Base-by-base conservation (phyloP, 2,888 invertebrate species). In the Halictus quadricinctus region DNA sequence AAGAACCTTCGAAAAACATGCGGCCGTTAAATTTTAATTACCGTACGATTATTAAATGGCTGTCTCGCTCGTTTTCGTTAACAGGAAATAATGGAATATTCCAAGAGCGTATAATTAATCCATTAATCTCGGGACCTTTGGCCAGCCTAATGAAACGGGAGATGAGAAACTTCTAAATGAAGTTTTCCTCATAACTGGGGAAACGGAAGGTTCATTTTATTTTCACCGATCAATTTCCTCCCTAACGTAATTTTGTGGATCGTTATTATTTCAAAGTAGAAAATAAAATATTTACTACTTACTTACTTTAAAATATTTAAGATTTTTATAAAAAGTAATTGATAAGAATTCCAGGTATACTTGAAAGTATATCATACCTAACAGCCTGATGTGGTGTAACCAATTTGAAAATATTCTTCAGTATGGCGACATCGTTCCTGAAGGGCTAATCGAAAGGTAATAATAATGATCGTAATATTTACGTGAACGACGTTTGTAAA, bases 21-120 rank as follows among this genome's bases (percentile, higher is more conserved):
- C 0, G 7, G 36, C n/a, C 41, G 58, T 83, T 60, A 48, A 77
- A 77, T 66, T 81, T 76, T 83, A 76, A 83, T 83, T 77, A 82
- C 29, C 21, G 36, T 8, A 10, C 48, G 60, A 83, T 81, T 76
- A 76, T 72, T n/a, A 43, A 21, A 58, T n/a, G 46, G 25, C n/a
- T 60, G 81, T 50, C 70, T 21, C 15, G 48, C n/a, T 66, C 12
- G 21, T 43, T 83, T 43, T 18, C 70, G 10, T 43, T 21, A 29
- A 48, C 48, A 29, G 25, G 54, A 13, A 29, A 25, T 29, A n/a
- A 82, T 21, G 21, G 48, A 43, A 72, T 21, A 41, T 15, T 46
- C 46, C 46, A 58, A n/a, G 21, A 15, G 41, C 69, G 69, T 72
- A 72, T 76, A 73, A 83, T 83, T 81, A 81, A 83, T 83, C 54